Conservation (phyloP, 2,797 vertebrate species). For the Psittacula derbiana region DNA sequence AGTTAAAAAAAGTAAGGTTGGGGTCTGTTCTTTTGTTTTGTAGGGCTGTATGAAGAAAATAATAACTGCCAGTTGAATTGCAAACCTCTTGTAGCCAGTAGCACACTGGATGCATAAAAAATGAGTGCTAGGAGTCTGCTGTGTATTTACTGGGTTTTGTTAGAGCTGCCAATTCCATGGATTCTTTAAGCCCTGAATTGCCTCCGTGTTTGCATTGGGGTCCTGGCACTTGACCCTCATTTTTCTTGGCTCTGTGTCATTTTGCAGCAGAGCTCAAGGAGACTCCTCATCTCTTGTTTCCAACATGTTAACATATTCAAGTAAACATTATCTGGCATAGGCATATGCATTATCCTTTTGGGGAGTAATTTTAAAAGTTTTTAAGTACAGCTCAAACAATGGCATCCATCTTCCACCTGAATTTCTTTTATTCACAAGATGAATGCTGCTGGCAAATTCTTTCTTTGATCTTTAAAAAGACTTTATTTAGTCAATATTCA, state of each 20-base stretch:
- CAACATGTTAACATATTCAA: constrained; percentile 41
- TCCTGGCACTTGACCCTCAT: constrained; percentile 48
- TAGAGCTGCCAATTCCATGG: background rate
- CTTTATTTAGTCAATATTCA: background rate
- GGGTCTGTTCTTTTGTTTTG: background rate
- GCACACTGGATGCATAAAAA: background rate
- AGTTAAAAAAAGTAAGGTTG: background rate
- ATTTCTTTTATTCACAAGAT: constrained; percentile 29
- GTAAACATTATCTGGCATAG: constrained; percentile 29
- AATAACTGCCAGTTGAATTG: background rate
- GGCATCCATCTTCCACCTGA: constrained; percentile 8
- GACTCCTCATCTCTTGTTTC: constrained; percentile 35
- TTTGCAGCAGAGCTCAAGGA: constrained; percentile 22
- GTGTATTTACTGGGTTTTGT: background rate
- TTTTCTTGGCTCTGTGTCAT: constrained; percentile 47
- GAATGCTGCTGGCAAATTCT: background rate
- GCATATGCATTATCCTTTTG: background rate
- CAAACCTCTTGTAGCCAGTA: background rate
- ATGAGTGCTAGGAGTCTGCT: background rate
- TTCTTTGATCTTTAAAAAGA: background rate
- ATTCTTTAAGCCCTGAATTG: background rate
- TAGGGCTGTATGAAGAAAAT: background rate
- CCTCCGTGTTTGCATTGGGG: constrained; percentile 4
- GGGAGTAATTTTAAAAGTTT: constrained; percentile 16
- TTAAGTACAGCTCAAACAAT: constrained; percentile 44